These are phyloP conservation scores for Neotragus pygmaeus DNA, from an alignment of 2,113 vertebrate genomes.

Conservation along the genomic window DNA sequence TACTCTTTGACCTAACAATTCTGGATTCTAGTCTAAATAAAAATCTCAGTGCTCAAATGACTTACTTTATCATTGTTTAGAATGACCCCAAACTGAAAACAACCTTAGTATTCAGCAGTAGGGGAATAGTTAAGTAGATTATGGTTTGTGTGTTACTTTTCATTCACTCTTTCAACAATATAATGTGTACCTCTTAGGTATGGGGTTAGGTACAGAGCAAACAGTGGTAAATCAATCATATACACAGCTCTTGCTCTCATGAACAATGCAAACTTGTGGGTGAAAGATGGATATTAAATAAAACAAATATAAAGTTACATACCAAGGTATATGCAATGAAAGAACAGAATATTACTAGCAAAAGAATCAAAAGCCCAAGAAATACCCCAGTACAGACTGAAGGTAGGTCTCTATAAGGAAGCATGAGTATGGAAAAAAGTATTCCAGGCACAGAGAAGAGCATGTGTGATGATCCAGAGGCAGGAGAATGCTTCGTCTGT, in stretches of 20 bases:
- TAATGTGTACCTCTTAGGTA: not conserved
- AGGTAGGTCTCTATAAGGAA: not conserved
- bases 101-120: slow-evolving; percentile 34
- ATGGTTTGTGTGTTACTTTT: not conserved
- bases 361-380: not conserved
- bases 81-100: slow-evolving; percentile 32
- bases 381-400: not conserved
- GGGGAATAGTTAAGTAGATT: not conserved
- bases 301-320: not conserved
- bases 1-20: slow-evolving; percentile 20
- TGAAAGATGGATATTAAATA: not conserved
- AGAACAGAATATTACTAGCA: slow-evolving; percentile 27
- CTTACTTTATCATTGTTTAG: slow-evolving; percentile 35
- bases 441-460: not conserved
- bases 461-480: not conserved
- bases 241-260: not conserved
- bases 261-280: slow-evolving; percentile 27
- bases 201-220: not conserved
- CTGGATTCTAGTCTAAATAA: not conserved
- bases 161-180: slow-evolving; percentile 35
- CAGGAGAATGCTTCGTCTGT: not conserved
- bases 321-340: slow-evolving; percentile 17
- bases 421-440: not conserved
- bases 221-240: slow-evolving; percentile 10
- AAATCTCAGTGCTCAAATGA: slow-evolving; percentile 17